Evolutionary conservation across 2,113 vertebrate species (phyloP), one percentile per base, ranked within the genome.

Genomic region (Rattus rattus): DNA sequence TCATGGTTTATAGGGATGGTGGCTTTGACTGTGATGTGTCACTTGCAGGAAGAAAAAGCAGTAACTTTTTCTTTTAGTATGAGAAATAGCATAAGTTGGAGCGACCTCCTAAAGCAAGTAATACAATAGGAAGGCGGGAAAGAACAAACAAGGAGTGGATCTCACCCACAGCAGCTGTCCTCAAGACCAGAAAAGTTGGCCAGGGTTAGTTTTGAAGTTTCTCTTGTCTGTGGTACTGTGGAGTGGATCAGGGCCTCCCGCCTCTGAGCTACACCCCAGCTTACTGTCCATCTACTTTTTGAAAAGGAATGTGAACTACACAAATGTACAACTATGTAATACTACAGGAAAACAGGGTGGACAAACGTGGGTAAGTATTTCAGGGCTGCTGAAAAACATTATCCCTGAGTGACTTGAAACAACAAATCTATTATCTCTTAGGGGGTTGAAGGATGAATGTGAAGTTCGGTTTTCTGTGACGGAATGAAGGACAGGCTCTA

Each of bases 11-110:
- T 14, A 47, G 26, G 52, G 24, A 94, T 52, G 26, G 13, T 69
- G 49, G 39, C 69, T 90, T 70, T 86, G 20, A 85, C 14, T 61
- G 33, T 30, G 30, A 72, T 52, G 5, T 80, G 36, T 75, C 67
- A 76, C 33, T 61, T 80, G 6, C 88, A 56, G 63, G 39, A 73
- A 61, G 69, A 16, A 56, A 72, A 39, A 49, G 39, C 1, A 2
- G 24, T 67, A 63, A 76, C 52, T 59, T 59, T 80, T 83, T 13
- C 36, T 86, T 97, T 90, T 88, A 87, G 80, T 70, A 61, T 63
- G 8, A 36, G 24, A 77, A 61, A 52, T 24, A 65, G 11, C 81
- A 73, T 16, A 73, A 28, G 77, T 14, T 49, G 26, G 30, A 88
- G 43, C 17, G 14, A 88, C 28, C 43, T 8, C 28, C 52, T 39